Base-by-base conservation (phyloP, 2,888 invertebrate genomes). In the Lypha dubia region DNA sequence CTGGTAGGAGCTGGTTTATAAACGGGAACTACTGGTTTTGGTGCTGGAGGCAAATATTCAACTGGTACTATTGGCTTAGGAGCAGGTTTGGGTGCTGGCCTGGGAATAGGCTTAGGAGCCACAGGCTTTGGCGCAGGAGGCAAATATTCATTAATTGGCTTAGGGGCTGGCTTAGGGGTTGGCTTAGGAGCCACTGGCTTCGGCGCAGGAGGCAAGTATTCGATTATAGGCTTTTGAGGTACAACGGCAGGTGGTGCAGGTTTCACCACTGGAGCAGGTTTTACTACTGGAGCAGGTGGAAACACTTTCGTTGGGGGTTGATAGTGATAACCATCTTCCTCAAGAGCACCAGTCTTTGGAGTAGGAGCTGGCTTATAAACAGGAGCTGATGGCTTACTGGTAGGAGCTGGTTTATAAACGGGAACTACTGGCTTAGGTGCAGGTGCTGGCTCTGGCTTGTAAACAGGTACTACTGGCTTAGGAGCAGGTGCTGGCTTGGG, bases 261-360 rank as follows among this genome's bases (percentile, higher is more conserved):
- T 58, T 71, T 85, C 0, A 74, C 62, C 46, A 75, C 82, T 28
- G 87, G 87, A 15, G 35, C 53, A 8, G 70, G 83, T 58, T 58
- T 85, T 0, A 70, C 49, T 58, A 70, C 73, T 44, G 74, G 68
- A 8, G 46, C 32, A 7, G 65, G 63, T 32, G 44, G 44, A n/a
- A 80, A 80, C 38, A 32, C 11, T 9, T 67, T 67, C n/a, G 49
- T 80, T 9, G 80, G 80, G 1, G 20, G 0, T 20, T 87, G 74
- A 62, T 90, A 90, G 75, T 90, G 90, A 73, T 90, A 90, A 28
- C 90, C 90, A 87, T 91, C 91, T 4, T 88, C 88, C 17, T 91
- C 88, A 67, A 90, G 87, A 49, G 88, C 49, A 38, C 75, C 81
- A 63, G 68, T 32, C 68, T 73, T 67, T 13, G 77, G 49, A 13